These are phyloP conservation scores for Drosophila parthenogenetica DNA, from an alignment of 2,888 invertebrate genomes.

Conservation along the genomic window DNA sequence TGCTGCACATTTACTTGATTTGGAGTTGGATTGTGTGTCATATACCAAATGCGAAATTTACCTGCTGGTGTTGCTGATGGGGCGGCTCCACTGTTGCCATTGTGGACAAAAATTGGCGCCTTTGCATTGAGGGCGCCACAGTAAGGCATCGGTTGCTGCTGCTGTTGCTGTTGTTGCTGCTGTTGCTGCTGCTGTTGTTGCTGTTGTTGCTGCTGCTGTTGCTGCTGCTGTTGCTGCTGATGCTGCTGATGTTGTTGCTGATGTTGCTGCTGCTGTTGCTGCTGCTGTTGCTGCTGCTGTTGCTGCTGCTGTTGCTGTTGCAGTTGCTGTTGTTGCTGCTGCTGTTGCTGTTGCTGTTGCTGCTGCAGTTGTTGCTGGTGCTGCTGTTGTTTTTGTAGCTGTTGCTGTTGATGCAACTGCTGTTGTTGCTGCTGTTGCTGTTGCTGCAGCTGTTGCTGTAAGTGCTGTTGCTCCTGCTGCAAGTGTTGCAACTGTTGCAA, in stretches of 20 bases:
- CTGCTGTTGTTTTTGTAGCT: neutral
- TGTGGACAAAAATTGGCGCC: constrained; percentile 10
- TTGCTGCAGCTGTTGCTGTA: neutral
- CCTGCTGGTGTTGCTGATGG: neutral
- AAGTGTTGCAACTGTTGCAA: neutral
- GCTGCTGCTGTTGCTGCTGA: neutral
- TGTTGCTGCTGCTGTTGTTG: neutral
- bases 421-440: constrained; percentile 11
- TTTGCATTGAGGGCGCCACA: constrained; percentile 9
- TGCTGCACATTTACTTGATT: constrained; percentile 17
- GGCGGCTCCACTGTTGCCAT: neutral
- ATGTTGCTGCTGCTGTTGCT: neutral
- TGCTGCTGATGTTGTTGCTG: neutral
- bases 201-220: neutral
- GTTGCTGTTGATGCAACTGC: neutral
- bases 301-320: neutral
- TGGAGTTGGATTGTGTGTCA: constrained; percentile 14
- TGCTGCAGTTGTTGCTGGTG: neutral
- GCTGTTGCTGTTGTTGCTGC: neutral
- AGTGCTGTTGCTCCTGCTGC: constrained; percentile 9
- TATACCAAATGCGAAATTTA: constrained; percentile 32
- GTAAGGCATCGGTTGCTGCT: neutral
- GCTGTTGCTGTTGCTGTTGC: neutral
- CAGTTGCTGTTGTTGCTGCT: neutral
- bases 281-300: neutral